Evolutionary conservation across 2,797 vertebrate genomes (phyloP).

Genomic region (Momotus momota): DNA sequence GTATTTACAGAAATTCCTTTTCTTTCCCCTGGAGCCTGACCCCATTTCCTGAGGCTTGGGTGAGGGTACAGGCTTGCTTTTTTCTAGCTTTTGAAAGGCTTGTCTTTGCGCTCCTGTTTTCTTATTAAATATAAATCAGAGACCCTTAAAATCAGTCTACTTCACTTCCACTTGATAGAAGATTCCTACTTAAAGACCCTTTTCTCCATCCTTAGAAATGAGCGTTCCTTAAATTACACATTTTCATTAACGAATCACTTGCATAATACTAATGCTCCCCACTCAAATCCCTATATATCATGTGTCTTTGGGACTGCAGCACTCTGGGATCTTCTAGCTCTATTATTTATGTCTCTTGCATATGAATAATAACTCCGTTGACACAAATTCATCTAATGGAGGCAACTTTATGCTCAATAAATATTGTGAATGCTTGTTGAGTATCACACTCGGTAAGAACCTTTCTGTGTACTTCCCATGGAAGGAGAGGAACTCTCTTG

Average conservation of each 20-base stretch:
- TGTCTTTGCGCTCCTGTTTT: background rate
- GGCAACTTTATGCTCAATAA: conserved; percentile 23
- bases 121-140: conserved; percentile 5
- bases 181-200: background rate
- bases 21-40: conserved; percentile 1
- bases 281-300: background rate
- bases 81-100: background rate
- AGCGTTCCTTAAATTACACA: conserved; percentile 8
- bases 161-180: background rate
- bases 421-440: background rate
- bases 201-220: background rate
- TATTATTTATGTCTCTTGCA: background rate
- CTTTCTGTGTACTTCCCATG: background rate
- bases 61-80: background rate
- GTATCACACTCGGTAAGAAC: background rate
- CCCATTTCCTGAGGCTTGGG: conserved; percentile 39
- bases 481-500: background rate
- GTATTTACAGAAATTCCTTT: conserved; percentile 40
- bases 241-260: conserved; percentile 24
- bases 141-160: background rate
- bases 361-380: background rate
- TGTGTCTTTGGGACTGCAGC: background rate
- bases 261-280: background rate
- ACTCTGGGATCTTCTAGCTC: background rate
- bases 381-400: background rate